Conservation (phyloP, 2,797 vertebrate genomes). For the Ctenopoma multispine region DNA sequence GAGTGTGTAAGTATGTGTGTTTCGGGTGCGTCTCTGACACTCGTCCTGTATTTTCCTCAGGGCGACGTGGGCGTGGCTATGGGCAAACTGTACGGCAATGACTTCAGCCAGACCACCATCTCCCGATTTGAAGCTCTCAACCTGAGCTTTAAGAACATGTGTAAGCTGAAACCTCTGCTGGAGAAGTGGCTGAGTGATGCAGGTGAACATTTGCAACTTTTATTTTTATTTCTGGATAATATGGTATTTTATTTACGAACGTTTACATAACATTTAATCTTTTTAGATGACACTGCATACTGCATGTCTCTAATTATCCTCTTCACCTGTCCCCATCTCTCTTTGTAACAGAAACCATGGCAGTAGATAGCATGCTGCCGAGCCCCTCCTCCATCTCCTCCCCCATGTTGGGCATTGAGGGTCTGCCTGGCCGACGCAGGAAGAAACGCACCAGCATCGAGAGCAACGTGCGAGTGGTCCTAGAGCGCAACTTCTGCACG, state of each 20-base stretch:
- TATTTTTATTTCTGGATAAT: not conserved
- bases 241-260: not conserved
- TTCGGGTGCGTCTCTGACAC: conserved; percentile 10
- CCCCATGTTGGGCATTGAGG: conserved; percentile 88
- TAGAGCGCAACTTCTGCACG: conserved; percentile 91
- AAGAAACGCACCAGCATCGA: conserved; percentile 96
- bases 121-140: conserved; percentile 98
- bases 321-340: not conserved
- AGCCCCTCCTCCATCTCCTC: conserved; percentile 89
- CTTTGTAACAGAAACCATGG: conserved; percentile 87
- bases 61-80: conserved; percentile 97
- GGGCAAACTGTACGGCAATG: conserved; percentile 98
- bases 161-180: conserved; percentile 97
- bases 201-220: conserved; percentile 94
- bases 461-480: conserved; percentile 90
- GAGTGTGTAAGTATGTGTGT: not conserved
- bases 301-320: not conserved
- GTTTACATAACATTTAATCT: not conserved
- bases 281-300: not conserved
- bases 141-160: conserved; percentile 99
- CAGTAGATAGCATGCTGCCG: conserved; percentile 91
- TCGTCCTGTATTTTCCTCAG: conserved; percentile 65
- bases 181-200: conserved; percentile 98
- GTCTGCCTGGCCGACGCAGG: conserved; percentile 89
- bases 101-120: conserved; percentile 99